A percentile compares a stretch with the other conserved stretches of the same genome.
These are phyloP conservation scores for Petrocephalus schoutedeni DNA, from an alignment of 2,797 vertebrate species.

Conservation along the genomic window DNA sequence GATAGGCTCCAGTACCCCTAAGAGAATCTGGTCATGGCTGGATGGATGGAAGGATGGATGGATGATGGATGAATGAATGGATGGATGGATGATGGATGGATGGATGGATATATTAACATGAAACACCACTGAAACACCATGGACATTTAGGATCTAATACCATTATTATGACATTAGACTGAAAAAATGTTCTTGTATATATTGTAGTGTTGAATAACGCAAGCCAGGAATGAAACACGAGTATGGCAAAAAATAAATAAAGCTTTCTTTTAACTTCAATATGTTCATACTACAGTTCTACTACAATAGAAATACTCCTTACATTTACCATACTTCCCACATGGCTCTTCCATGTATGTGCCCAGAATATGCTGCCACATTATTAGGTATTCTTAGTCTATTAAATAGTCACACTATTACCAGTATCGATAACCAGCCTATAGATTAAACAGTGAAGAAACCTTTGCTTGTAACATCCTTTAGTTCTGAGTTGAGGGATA, in stretches of 20 bases:
- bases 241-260: background rate
- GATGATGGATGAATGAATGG: background rate
- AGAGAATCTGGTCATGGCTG: background rate
- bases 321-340: background rate
- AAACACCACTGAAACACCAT: no score
- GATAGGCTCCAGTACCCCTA: no score
- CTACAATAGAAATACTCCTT: background rate
- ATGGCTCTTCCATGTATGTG: background rate
- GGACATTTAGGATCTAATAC: no score
- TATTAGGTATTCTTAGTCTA: background rate
- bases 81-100: background rate
- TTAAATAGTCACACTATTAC: background rate
- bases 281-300: background rate
- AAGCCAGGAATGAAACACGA: background rate
- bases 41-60: background rate
- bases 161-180: no score
- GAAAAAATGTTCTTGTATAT: no score
- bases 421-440: background rate
- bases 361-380: background rate
- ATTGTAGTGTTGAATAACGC: background rate
- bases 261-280: background rate
- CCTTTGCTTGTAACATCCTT: background rate
- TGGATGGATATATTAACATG: background rate
- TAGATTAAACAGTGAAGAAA: background rate
- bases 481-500: background rate